These are phyloP conservation scores for Calonectris borealis DNA, from an alignment of 2,113 vertebrate species.

Conservation along the genomic window DNA sequence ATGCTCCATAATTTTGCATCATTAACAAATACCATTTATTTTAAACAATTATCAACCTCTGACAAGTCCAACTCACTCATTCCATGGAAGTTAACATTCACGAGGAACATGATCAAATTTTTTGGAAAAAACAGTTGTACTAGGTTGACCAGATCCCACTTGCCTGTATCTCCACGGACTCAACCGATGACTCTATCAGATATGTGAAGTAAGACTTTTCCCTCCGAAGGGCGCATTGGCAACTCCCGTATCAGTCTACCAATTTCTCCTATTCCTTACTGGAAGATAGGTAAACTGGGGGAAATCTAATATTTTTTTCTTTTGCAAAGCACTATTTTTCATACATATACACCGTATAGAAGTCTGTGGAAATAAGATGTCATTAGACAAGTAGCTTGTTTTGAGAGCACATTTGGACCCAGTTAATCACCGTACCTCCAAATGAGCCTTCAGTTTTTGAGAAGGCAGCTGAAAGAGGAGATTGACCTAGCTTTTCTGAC, in stretches of 20 bases:
- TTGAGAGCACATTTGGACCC: neutral
- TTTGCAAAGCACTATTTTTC: neutral
- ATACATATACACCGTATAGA: neutral
- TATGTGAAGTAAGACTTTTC: neutral
- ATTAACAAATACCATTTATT: neutral
- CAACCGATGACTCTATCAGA: neutral
- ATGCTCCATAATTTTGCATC: neutral
- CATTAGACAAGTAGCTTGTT: neutral
- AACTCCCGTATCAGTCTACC: neutral
- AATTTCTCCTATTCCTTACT: neutral
- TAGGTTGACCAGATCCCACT: neutral
- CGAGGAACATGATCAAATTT: accelerated
- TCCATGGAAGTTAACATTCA: neutral
- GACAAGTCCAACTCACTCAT: neutral
- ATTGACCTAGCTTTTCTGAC: neutral
- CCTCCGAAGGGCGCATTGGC: neutral
- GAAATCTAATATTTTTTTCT: neutral
- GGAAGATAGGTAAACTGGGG: neutral
- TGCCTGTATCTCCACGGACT: neutral
- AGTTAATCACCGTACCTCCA: neutral
- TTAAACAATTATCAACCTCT: neutral
- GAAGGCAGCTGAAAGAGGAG: neutral
- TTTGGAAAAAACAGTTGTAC: neutral
- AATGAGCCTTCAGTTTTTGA: neutral
- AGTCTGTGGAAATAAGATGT: neutral